Evolutionary conservation across 2,888 invertebrate genomes (phyloP).

Genomic region (Dasysyrphus albostriatus): DNA sequence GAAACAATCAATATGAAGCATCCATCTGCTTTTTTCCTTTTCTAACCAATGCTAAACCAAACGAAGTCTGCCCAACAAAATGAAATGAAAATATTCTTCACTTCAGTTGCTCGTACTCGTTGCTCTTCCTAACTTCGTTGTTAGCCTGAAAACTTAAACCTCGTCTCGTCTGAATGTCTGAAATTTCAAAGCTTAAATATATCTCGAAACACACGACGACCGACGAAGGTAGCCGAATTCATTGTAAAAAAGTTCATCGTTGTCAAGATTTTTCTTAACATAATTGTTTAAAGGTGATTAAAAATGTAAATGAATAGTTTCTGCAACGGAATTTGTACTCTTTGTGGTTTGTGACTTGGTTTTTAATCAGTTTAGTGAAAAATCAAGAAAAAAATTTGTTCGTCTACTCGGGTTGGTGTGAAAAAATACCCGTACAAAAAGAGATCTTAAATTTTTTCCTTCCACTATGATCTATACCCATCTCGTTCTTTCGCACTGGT

Average conservation of each 20-base stretch:
- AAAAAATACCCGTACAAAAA: slow-evolving; percentile 14
- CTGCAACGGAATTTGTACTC: slow-evolving; percentile 22
- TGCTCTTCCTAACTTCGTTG: slow-evolving; percentile 37
- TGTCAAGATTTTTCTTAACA: slow-evolving; percentile 30
- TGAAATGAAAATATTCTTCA: slow-evolving; percentile 47
- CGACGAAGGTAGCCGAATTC: slow-evolving; percentile 32
- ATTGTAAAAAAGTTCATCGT: slow-evolving; percentile 12
- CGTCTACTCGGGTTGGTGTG: slow-evolving; percentile 9
- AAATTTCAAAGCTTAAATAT: slow-evolving; percentile 24
- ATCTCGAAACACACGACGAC: slow-evolving; percentile 37
- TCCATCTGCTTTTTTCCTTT: slow-evolving; percentile 9
- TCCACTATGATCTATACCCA: slow-evolving; percentile 14
- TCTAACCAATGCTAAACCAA: slow-evolving; percentile 37
- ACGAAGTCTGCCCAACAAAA: slow-evolving; percentile 20
- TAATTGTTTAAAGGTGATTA: slow-evolving; percentile 5
- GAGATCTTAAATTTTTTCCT: slow-evolving; percentile 8
- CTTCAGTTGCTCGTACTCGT: slow-evolving; percentile 53
- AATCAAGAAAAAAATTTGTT: slow-evolving; percentile 2
- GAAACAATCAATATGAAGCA: slow-evolving; percentile 52
- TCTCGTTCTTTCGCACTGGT: slow-evolving; percentile 38
- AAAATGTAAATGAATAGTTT: slow-evolving; percentile 7
- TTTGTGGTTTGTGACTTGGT: slow-evolving; percentile 36
- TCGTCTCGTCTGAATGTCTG: slow-evolving; percentile 44
- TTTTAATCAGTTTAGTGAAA: slow-evolving; percentile 11
- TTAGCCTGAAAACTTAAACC: slow-evolving; percentile 21